Conservation (phyloP, 2,888 invertebrate genomes). For the Taenaris catops region DNA sequence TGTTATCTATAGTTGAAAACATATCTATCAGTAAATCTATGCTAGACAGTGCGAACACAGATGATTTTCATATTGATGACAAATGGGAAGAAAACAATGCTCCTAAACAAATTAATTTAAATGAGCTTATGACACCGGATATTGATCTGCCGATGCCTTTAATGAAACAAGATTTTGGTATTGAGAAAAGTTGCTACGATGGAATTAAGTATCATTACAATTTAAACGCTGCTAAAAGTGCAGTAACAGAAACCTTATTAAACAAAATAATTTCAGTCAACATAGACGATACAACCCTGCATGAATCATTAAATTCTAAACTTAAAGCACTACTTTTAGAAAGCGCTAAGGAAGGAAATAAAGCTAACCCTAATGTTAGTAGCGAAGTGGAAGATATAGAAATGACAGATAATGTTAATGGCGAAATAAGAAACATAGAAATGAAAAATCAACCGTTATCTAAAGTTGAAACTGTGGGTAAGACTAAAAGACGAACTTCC, state of each 20-base stretch:
- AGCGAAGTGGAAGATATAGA: constrained; percentile 24
- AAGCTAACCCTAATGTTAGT: constrained; percentile 27
- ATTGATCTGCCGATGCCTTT: constrained; percentile 50
- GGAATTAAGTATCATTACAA: constrained; percentile 22
- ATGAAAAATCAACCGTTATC: constrained; percentile 6
- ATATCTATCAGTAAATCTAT: constrained; percentile 48
- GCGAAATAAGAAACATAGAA: constrained; percentile 22
- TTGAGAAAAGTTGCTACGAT: constrained; percentile 29
- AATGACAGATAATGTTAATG: constrained; percentile 27
- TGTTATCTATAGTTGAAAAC: constrained; percentile 63
- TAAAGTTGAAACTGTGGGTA: constrained; percentile 27
- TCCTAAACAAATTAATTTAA: constrained; percentile 26
- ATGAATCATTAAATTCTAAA: constrained; percentile 49
- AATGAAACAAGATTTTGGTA: constrained; percentile 49
- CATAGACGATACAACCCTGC: constrained; percentile 38
- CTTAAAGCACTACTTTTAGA: constrained; percentile 51
- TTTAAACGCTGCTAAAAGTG: constrained; percentile 16
- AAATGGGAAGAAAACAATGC: constrained; percentile 7
- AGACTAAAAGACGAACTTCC: constrained; percentile 28
- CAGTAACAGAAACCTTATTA: constrained; percentile 41
- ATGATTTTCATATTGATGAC: constrained; percentile 23
- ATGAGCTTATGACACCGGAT: constrained; percentile 41
- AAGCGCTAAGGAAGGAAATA: constrained; percentile 50
- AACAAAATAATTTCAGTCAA: constrained; percentile 39
- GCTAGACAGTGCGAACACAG: constrained; percentile 28